A percentile compares a stretch with the other conserved stretches of the same genome.
phyloP scores from a whole-genome alignment of 2,797 vertebrate genomes.

The Lagocephalus sceleratus region DNA sequence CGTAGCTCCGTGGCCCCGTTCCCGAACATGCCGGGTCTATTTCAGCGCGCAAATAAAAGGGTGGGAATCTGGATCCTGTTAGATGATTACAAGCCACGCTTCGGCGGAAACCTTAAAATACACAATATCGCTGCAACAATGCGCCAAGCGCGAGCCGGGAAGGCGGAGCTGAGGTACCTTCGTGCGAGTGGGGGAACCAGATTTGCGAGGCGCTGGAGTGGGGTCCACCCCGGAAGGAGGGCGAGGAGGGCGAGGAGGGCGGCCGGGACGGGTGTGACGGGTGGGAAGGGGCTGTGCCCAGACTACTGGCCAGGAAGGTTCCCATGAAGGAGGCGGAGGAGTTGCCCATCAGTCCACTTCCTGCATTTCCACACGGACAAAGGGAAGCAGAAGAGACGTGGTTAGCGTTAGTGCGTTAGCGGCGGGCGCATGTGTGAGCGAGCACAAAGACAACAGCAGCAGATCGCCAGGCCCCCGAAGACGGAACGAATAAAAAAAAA shows the following conservation, averaged over 20 bases:
- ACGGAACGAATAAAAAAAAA: constrained; percentile 50
- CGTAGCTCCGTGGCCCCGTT: constrained; percentile 38
- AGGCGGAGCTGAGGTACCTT: constrained; percentile 80
- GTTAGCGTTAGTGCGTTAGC: constrained; percentile 49
- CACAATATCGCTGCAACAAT: constrained; percentile 54
- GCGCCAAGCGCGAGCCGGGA: constrained; percentile 33
- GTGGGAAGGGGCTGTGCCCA: constrained; percentile 86
- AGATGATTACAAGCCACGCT: constrained; percentile 52
- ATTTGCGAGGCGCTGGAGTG: constrained; percentile 93
- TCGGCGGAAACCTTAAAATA: constrained; percentile 57
- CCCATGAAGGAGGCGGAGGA: constrained; percentile 95
- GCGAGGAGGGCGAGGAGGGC: constrained; percentile 87
- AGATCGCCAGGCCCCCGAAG: constrained; percentile 19
- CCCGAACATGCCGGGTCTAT: constrained; percentile 45
- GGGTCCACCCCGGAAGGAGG: constrained; percentile 85
- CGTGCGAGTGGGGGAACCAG: constrained; percentile 97
- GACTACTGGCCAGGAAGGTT: constrained; percentile 91
- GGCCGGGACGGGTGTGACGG: constrained; percentile 85
- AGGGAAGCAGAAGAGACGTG: constrained; percentile 57
- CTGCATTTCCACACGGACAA: constrained; percentile 62
- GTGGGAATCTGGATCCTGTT: constrained; percentile 33
- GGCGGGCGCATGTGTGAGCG: constrained; percentile 13
- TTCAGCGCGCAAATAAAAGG: constrained; percentile 61
- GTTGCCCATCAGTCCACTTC: constrained; percentile 93
- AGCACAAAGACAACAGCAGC: constrained; percentile 10